Evolutionary conservation across 2,113 vertebrate genomes (phyloP).

Genomic region (Solea solea): DNA sequence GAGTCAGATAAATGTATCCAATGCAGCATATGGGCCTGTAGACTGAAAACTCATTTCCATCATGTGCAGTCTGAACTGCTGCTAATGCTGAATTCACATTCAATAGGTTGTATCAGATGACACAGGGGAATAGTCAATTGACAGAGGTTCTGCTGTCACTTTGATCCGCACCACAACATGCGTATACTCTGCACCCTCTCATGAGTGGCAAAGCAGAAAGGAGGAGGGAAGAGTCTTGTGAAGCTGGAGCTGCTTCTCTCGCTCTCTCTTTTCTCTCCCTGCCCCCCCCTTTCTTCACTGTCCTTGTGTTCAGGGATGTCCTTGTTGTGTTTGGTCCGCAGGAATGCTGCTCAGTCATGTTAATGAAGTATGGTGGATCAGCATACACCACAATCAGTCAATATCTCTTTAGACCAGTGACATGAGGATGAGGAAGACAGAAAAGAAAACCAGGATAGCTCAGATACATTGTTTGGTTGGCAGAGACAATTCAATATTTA

Average conservation of each 20-base stretch:
- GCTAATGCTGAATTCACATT: not conserved
- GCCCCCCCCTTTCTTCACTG: not conserved
- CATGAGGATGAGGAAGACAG: no score
- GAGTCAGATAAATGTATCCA: not conserved
- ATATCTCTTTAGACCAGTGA: no score
- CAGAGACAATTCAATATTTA: no score
- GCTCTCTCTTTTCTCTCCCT: not conserved
- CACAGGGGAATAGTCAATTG: conserved; percentile 7
- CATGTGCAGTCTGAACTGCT: not conserved
- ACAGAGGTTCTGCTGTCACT: conserved; percentile 4
- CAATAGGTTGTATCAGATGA: not conserved
- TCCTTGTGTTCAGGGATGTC: not conserved
- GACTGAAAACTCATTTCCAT: not conserved
- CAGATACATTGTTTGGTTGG: no score
- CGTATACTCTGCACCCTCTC: not conserved
- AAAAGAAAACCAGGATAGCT: no score
- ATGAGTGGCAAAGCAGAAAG: not conserved
- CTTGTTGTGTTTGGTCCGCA: not conserved
- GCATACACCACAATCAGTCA: no score
- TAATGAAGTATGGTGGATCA: no score
- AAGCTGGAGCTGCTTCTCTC: not conserved
- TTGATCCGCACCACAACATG: not conserved
- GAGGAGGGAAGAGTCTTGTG: not conserved
- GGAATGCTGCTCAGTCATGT: not conserved
- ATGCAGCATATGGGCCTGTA: not conserved